Percentiles rank a stretch among this genome's conserved stretches.
Conservation (phyloP, 2,888 invertebrate genomes). For the Meta bourneti region DNA sequence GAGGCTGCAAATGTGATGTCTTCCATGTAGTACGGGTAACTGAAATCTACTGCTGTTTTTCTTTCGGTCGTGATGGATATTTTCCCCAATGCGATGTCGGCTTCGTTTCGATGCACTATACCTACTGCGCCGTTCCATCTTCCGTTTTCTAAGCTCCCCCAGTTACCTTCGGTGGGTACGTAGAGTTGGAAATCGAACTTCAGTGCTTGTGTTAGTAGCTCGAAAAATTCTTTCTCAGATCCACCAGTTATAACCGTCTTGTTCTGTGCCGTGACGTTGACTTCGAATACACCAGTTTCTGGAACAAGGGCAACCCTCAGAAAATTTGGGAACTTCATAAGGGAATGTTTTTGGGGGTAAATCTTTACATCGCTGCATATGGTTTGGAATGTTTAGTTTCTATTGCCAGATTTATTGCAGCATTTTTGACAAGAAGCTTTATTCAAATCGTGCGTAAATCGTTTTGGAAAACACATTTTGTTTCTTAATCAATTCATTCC, state of each 20-base stretch:
- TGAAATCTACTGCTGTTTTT: conserved; percentile 83
- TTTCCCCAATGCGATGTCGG: conserved; percentile 83
- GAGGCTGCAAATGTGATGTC: conserved; percentile 39
- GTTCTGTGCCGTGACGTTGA: not conserved
- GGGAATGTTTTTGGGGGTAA: no score
- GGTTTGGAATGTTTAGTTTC: no score
- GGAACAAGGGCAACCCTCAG: conserved; percentile 10
- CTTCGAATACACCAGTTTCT: not conserved
- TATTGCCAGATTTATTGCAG: no score
- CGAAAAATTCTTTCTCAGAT: conserved; percentile 8
- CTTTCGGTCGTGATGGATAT: conserved; percentile 83
- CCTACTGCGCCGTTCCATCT: conserved; percentile 78
- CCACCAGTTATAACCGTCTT: not conserved
- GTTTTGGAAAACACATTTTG: no score
- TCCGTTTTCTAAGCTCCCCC: conserved; percentile 20
- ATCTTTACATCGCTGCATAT: no score
- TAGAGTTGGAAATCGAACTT: not conserved
- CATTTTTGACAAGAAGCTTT: no score
- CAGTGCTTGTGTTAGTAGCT: conserved; percentile 18
- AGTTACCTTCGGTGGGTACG: not conserved
- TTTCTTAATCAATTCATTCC: no score
- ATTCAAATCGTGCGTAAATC: no score
- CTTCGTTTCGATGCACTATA: conserved; percentile 77
- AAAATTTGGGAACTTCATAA: not conserved
- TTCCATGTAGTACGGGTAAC: conserved; percentile 79